Conservation (phyloP, 2,113 vertebrate species). For the Candoia aspera region DNA sequence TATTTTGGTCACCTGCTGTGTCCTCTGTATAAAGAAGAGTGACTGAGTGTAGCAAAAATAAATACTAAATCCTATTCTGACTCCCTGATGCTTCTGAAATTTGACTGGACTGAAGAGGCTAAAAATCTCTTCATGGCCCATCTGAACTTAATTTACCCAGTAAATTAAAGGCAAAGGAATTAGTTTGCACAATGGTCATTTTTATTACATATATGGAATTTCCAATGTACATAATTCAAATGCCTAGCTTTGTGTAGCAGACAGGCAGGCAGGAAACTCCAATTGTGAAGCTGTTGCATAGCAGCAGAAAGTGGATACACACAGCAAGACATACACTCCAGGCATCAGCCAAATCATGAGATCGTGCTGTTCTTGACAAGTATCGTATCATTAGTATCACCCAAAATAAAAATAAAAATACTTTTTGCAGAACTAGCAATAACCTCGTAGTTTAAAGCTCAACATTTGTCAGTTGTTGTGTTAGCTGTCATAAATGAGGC, state of each 20-base stretch:
- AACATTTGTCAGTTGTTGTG: background rate
- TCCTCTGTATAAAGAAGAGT: conserved; percentile 23
- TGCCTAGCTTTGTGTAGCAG: background rate
- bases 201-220: background rate
- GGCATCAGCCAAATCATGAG: background rate
- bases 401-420: background rate
- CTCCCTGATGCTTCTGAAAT: background rate
- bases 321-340: background rate
- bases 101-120: background rate
- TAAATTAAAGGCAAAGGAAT: background rate
- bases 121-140: background rate
- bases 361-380: background rate
- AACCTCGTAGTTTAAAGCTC: conserved; percentile 6
- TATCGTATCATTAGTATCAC: background rate
- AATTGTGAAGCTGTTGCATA: background rate
- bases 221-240: background rate
- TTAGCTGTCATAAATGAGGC: background rate
- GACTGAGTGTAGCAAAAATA: conserved; percentile 12
- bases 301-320: background rate
- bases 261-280: background rate
- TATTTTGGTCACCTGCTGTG: conserved; percentile 26
- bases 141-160: background rate
- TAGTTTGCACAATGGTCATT: background rate
- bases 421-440: conserved; percentile 3
- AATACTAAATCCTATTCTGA: conserved; percentile 11